These are phyloP conservation scores for Drosophila santomea DNA, from an alignment of 1,140 invertebrate species.

Conservation along the genomic window DNA sequence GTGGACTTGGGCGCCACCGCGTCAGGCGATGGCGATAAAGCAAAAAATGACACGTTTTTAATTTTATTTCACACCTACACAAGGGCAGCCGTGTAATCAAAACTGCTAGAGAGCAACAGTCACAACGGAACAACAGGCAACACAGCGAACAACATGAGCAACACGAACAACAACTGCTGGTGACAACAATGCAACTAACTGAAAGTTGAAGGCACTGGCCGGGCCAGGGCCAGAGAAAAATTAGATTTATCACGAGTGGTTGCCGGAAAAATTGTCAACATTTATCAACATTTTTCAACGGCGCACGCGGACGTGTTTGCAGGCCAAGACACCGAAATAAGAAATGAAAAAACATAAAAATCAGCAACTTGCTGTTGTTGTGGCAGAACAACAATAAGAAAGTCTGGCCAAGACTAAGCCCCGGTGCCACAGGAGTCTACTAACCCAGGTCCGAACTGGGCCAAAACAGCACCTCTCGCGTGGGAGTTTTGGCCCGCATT, in stretches of 20 bases:
- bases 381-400: constrained; percentile 27
- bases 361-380: background rate
- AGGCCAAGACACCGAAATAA: no score
- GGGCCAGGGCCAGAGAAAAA: constrained; percentile 71
- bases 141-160: background rate
- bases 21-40: constrained; percentile 78
- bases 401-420: constrained; percentile 56
- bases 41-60: constrained; percentile 83
- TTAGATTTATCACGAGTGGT: constrained; percentile 84
- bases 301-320: constrained; percentile 62
- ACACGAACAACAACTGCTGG: constrained; percentile 38
- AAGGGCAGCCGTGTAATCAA: constrained; percentile 51
- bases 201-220: constrained; percentile 37
- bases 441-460: constrained; percentile 52
- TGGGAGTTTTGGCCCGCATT: constrained; percentile 42
- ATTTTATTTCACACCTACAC: constrained; percentile 83
- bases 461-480: constrained; percentile 59
- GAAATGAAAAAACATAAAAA: constrained; percentile 12
- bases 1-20: constrained; percentile 48
- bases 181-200: constrained; percentile 68
- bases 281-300: constrained; percentile 84
- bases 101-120: constrained; percentile 54
- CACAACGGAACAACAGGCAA: constrained; percentile 14
- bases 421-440: background rate
- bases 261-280: constrained; percentile 84